phyloP scores from a whole-genome alignment of 2,888 invertebrate genomes.

The Eristalis pertinax region DNA sequence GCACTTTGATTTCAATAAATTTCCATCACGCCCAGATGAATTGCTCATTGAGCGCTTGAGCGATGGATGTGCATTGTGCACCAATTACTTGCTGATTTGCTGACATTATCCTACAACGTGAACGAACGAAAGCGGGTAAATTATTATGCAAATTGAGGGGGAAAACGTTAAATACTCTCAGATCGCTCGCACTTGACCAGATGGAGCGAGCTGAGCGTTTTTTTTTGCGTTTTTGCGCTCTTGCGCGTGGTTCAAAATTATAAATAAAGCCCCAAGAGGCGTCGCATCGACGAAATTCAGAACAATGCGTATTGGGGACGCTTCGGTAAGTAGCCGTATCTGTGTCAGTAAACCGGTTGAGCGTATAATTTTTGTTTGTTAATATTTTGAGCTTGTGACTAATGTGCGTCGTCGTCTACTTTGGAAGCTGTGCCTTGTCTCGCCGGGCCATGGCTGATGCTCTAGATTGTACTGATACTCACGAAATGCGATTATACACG shows the following conservation, averaged over 20 bases:
- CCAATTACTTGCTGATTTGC: conserved; percentile 6
- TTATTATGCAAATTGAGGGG: conserved; percentile 9
- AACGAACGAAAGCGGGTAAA: conserved; percentile 3
- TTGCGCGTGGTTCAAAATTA: conserved; percentile 7
- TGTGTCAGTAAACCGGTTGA: conserved; percentile 55
- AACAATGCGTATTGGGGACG: conserved; percentile 24
- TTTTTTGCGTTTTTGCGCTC: too few relatives aligned
- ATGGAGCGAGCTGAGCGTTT: neutral
- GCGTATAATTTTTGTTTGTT: neutral
- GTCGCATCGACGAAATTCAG: conserved; percentile 3
- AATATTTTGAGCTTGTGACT: conserved; percentile 15
- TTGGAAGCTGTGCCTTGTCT: neutral
- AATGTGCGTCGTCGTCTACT: neutral
- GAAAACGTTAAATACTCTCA: neutral
- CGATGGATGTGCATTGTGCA: conserved; percentile 22
- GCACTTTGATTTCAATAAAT: conserved; percentile 8
- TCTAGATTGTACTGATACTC: neutral
- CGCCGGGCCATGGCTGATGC: neutral
- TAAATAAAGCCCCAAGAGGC: neutral
- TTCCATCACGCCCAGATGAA: conserved; percentile 18
- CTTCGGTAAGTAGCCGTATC: conserved; percentile 11
- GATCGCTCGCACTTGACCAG: neutral
- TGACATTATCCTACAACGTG: neutral
- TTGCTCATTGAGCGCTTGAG: conserved; percentile 9
- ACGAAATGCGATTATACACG: neutral